Evolutionary conservation across 1,140 invertebrate genomes (phyloP).

Genomic region (Eumaeus atala): DNA sequence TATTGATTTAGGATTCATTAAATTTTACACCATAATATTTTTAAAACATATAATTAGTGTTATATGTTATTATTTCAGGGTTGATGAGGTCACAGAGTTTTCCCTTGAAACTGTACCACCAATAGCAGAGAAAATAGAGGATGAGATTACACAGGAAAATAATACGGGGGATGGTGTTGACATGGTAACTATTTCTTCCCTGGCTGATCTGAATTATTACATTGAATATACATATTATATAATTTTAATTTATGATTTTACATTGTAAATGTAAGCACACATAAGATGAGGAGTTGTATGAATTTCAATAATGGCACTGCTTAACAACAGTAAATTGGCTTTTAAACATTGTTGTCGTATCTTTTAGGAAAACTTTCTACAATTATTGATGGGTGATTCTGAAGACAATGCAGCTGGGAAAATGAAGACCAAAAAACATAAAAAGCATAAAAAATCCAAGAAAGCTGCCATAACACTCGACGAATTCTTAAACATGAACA

Average conservation of each 20-base stretch:
- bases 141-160: slow-evolving; percentile 29
- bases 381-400: slow-evolving; percentile 46
- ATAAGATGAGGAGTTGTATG: too few relatives aligned
- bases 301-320: too few relatives aligned
- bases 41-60: too few relatives aligned
- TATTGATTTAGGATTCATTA: slow-evolving; percentile 8
- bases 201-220: too few relatives aligned
- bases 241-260: too few relatives aligned
- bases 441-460: slow-evolving; percentile 67
- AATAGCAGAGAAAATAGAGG: slow-evolving; percentile 48
- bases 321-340: too few relatives aligned
- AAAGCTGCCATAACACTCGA: slow-evolving; percentile 62
- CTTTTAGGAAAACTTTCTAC: slow-evolving; percentile 54
- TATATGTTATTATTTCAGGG: slow-evolving; percentile 36
- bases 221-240: too few relatives aligned
- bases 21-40: too few relatives aligned
- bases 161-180: slow-evolving; percentile 30
- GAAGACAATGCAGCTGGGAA: slow-evolving; percentile 31
- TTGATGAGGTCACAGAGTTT: slow-evolving; percentile 43
- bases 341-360: slow-evolving; percentile 1
- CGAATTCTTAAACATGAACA: slow-evolving; percentile 70
- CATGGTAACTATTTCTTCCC: slow-evolving; percentile 56
- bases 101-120: slow-evolving; percentile 59
- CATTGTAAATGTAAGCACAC: slow-evolving; percentile 5
- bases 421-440: slow-evolving; percentile 58